Evolutionary conservation across 2,113 vertebrate species (phyloP), one percentile per base, ranked within the genome.

Genomic region (Leiothrix lutea): DNA sequence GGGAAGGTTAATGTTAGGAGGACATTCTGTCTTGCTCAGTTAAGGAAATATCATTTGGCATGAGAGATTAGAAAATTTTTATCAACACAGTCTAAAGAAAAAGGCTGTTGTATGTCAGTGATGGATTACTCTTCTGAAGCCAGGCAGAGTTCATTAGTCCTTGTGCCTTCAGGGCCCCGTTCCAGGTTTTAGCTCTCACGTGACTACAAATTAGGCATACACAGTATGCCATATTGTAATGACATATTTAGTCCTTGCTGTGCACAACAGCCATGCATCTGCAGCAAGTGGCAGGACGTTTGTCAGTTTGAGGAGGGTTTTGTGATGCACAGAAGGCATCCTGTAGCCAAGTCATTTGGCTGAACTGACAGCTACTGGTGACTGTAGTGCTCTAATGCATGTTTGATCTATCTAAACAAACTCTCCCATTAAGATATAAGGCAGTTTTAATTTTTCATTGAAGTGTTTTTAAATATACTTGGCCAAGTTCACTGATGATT

Each of bases 81-180:
- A 57, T 77, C 87, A 87, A 36, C 70, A 56, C 8, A 60, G 12
- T 77, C 60, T 60, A 71, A 95, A 90, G 74, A 47, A 93, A 87
- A 85, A 19, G 33, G 28, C 26, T 3, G 5, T 36, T 0, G 1
- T 12, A 24, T 45, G 44, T 51, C 2, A 12, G 29, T 88, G 88
- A 97, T 67, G 47, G 60, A 96, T 92, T 92, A 48, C 15, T 74
- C 35, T 71, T 93, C 56, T 33, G 67, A 65, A 60, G 73, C 51
- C 84, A 94, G 61, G 83, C 51, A 88, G 84, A 97, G 88, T 88
- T 97, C 94, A 96, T 97, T 90, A 94, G 66, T 56, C 83, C 71
- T 79, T 64, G 42, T 70, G 82, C 88, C 88, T 96, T 73, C 90
- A 36, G 85, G 94, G 81, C 64, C n/a, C 65, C 6, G 14, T 93